Evolutionary conservation across 2,888 invertebrate genomes (phyloP).

Genomic region (Morpho achilles): DNA sequence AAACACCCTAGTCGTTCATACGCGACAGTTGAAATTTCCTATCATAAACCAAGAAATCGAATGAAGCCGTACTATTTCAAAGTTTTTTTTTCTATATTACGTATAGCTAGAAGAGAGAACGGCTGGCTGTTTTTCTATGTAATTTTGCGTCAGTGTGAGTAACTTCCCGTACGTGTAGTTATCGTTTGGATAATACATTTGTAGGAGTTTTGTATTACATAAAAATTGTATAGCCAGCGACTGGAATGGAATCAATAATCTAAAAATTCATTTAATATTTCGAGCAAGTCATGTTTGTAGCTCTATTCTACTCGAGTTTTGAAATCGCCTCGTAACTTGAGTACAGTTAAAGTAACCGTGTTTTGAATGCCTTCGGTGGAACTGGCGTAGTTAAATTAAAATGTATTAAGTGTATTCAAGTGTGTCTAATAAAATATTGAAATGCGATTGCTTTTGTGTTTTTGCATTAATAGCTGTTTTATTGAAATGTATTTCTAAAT

Average conservation of each 20-base stretch:
- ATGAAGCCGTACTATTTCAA: conserved; percentile 74
- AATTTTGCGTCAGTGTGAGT: conserved; percentile 58
- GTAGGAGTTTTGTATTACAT: conserved; percentile 63
- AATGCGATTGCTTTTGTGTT: conserved; percentile 13
- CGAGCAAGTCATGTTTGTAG: conserved; percentile 40
- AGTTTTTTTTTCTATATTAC: conserved; percentile 67
- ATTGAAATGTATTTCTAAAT: conserved; percentile 1
- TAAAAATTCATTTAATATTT: conserved; percentile 67
- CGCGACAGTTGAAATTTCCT: conserved; percentile 53
- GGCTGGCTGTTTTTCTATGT: conserved; percentile 75
- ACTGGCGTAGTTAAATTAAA: conserved; percentile 21
- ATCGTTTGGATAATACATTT: conserved; percentile 44
- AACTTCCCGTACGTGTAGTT: conserved; percentile 70
- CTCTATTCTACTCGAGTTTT: conserved; percentile 21
- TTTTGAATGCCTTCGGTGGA: conserved; percentile 25
- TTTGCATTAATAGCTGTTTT: conserved; percentile 9
- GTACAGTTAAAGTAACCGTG: conserved; percentile 25
- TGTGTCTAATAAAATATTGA: conserved; percentile 15
- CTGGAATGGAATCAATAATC: conserved; percentile 66
- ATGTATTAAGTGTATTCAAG: conserved; percentile 8
- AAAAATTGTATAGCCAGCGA: conserved; percentile 63
- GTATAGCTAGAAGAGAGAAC: conserved; percentile 61
- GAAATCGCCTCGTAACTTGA: conserved; percentile 23
- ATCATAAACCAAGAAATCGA: conserved; percentile 47
- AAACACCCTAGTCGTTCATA: conserved; percentile 45